Base-by-base conservation (phyloP, 2,113 vertebrate species). In the Cervus canadensis region DNA sequence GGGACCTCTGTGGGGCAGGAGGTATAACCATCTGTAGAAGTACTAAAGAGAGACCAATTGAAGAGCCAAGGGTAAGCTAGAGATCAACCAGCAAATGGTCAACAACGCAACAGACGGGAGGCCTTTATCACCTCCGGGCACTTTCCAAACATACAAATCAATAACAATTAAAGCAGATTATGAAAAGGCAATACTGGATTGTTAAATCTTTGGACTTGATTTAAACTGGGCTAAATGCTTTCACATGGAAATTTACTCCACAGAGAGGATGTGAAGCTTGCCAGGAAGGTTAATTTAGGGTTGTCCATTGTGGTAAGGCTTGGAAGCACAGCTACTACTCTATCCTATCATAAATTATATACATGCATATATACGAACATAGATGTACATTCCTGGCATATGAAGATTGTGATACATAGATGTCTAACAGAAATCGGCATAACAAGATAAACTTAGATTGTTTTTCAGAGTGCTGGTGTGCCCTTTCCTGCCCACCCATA, bases 121-220 rank as follows among this genome's bases (percentile, higher is more conserved):
- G 19, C 26, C 92, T 98, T 0, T 0, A 92, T 98, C 97, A 94
- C 87, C 92, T 96, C 94, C 62, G 36, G 87, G 96, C 83, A 59
- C 78, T 81, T 97, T 93, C 96, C 3, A 83, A 97, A 97, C 89
- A 45, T 15, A 84, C 71, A 94, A 95, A 98, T 98, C 98, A 98
- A 98, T 98, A 98, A 87, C 96, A 98, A 98, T 98, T 97, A 98
- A 98, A 98, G 97, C 0, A 57, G 98, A 99, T 99, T 98, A 98
- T 98, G 98, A 98, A 98, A 98, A 98, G 98, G 90, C 98, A 98
- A 98, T 98, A 98, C 83, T 84, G 91, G 93, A 92, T 96, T 91
- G 94, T 97, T 95, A 97, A 98, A 91, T 97, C 97, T 98, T 97
- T 95, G 96, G 92, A 90, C 60, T 97, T 94, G 98, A 98, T 96